Evolutionary conservation across 2,113 vertebrate genomes (phyloP), one percentile per base, ranked within the genome.

Genomic region (Tragulus kanchil): DNA sequence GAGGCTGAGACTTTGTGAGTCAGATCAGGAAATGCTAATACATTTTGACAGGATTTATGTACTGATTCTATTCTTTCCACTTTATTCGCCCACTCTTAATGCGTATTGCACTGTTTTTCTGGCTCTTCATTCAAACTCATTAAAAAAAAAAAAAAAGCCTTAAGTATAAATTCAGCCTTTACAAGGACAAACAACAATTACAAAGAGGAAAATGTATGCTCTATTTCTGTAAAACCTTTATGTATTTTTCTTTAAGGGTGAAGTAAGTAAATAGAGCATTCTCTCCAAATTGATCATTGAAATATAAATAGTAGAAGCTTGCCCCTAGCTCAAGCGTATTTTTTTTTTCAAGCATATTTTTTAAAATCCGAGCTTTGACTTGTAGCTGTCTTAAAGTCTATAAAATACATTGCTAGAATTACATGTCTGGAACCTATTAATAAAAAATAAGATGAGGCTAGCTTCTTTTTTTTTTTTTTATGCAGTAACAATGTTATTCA

Each of bases 1-100:
- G 73, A 77, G 50, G 90, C 83, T 26, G 59, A 90, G 58, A 28
- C 88, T 90, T 65, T 69, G 28, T 87, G 93, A 95, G 58, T 85
- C 64, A 82, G 48, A 85, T 73, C 62, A 25, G 73, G 65, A 95
- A 67, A 64, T 59, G 69, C 56, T 93, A 84, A 93, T 92, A 36
- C 3, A 48, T 88, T 85, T 88, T 65, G 77, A 65, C 86, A 79
- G 73, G 48, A 58, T 52, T 89, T 78, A 81, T 2, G 0, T 11
- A 48, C 4, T 15, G 62, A 7, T 77, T 85, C 87, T 56, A 9
- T 62, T 75, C 77, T 61, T 65, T 54, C 61, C 0, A 4, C 28
- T 89, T 45, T 31, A 50, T 45, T 61, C n/a, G 71, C 79, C 54
- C 36, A 54, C 71, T 28, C 52, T 86, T 79, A 64, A 65, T 58